Conservation (phyloP, 1,140 invertebrate genomes). For the Phthorimaea operculella region DNA sequence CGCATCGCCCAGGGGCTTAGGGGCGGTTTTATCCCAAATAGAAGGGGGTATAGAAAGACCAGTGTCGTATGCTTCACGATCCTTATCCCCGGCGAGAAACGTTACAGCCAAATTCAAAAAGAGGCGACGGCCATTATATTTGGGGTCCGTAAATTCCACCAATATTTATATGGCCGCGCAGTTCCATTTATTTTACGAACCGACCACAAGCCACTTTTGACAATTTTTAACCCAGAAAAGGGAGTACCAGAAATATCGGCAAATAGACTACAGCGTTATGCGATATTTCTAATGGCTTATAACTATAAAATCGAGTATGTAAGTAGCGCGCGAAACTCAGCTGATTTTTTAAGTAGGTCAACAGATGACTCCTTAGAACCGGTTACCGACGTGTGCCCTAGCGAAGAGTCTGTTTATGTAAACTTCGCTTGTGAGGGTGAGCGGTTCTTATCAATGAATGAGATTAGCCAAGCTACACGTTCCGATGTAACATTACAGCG, state of each 20-base stretch:
- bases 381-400: background rate
- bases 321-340: background rate
- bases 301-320: background rate
- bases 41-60: constrained; percentile 24
- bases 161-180: constrained; percentile 30
- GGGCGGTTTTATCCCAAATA: constrained; percentile 24
- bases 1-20: constrained; percentile 27
- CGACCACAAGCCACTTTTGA: background rate
- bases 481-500: background rate
- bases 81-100: constrained; percentile 43
- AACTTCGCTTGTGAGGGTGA: background rate
- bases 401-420: background rate
- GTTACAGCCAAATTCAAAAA: constrained; percentile 57
- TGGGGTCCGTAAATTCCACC: constrained; percentile 36
- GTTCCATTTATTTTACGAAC: background rate
- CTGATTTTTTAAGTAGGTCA: background rate
- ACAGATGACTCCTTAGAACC: no score
- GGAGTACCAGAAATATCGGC: background rate
- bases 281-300: background rate
- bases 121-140: constrained; percentile 58
- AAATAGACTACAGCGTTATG: background rate
- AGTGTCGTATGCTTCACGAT: constrained; percentile 47
- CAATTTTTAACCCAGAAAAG: background rate
- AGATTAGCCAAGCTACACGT: background rate
- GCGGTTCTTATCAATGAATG: background rate